A percentile compares a stretch with the other conserved stretches of the same genome.
These are phyloP conservation scores for Sesia apiformis DNA, from an alignment of 2,888 invertebrate species.

Conservation along the genomic window DNA sequence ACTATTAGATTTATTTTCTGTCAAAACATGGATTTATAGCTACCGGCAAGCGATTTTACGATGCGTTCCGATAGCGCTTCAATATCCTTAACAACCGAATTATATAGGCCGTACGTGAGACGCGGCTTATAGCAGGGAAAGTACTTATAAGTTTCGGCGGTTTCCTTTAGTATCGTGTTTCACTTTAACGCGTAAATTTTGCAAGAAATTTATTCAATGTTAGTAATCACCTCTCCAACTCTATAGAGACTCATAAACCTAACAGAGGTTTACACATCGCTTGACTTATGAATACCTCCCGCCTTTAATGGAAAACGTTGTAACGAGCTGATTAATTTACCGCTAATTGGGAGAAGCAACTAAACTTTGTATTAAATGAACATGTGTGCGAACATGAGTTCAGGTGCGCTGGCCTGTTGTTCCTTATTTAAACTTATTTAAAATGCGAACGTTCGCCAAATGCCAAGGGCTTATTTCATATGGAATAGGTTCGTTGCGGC, in stretches of 20 bases:
- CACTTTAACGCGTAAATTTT: background rate
- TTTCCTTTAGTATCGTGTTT: background rate
- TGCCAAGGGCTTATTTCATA: background rate
- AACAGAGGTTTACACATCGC: background rate
- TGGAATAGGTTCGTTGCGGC: conserved; percentile 15
- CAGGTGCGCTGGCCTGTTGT: too few species aligned
- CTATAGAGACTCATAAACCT: background rate
- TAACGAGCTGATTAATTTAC: background rate
- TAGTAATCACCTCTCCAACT: background rate
- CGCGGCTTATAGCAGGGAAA: background rate
- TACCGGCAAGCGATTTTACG: conserved; percentile 19
- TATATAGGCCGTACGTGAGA: conserved; percentile 5
- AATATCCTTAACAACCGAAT: conserved; percentile 29
- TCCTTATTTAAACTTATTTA: too few species aligned
- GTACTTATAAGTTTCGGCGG: background rate
- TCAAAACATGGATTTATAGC: conserved; percentile 15
- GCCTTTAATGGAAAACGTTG: background rate
- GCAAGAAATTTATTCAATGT: background rate
- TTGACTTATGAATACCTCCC: too few species aligned
- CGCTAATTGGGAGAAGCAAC: background rate
- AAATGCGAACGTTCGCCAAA: background rate
- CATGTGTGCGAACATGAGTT: too few species aligned
- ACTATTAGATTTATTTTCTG: conserved; percentile 22
- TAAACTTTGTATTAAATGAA: too few species aligned
- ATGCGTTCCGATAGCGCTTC: conserved; percentile 30